Percentiles rank a stretch among this genome's conserved stretches.
These are phyloP conservation scores for Pristionchus fissidentatus DNA, from an alignment of 2,888 invertebrate species.

Conservation along the genomic window DNA sequence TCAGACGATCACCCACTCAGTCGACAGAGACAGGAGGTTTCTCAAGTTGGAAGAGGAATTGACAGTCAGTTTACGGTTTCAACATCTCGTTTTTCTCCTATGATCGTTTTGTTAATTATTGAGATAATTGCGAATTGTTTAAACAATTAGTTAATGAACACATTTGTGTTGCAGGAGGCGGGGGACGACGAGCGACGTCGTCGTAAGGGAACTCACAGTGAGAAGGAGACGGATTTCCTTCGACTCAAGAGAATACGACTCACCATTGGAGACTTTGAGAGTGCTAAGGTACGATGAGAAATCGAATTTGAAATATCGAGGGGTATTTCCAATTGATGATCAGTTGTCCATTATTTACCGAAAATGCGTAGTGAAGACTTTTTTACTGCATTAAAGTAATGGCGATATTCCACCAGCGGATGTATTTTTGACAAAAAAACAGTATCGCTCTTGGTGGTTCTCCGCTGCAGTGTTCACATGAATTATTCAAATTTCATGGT, in stretches of 20 bases:
- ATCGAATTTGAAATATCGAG: too few species aligned
- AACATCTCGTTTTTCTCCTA: background rate
- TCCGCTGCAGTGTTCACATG: too few species aligned
- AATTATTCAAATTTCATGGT: too few species aligned
- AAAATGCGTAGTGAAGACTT: too few species aligned
- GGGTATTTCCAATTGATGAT: too few species aligned
- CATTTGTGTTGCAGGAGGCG: constrained; percentile 54
- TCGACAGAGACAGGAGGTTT: constrained; percentile 90
- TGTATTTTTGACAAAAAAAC: too few species aligned
- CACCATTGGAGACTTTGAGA: constrained; percentile 97
- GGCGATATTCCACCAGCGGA: too few species aligned
- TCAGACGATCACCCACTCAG: constrained; percentile 96
- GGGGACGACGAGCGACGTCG: constrained; percentile 84
- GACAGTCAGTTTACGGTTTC: background rate
- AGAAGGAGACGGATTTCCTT: constrained; percentile 98
- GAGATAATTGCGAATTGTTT: too few species aligned
- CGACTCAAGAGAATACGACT: constrained; percentile 93
- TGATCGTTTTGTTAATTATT: background rate
- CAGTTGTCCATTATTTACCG: too few species aligned
- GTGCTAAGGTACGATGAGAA: constrained; percentile 79
- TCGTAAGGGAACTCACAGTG: constrained; percentile 93
- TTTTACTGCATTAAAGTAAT: too few species aligned
- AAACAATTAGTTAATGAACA: too few species aligned
- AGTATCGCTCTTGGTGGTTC: too few species aligned
- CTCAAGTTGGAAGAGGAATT: constrained; percentile 87